Evolutionary conservation across 2,113 vertebrate genomes (phyloP), one percentile per base, ranked within the genome.

Genomic region (Notiomystis cincta): DNA sequence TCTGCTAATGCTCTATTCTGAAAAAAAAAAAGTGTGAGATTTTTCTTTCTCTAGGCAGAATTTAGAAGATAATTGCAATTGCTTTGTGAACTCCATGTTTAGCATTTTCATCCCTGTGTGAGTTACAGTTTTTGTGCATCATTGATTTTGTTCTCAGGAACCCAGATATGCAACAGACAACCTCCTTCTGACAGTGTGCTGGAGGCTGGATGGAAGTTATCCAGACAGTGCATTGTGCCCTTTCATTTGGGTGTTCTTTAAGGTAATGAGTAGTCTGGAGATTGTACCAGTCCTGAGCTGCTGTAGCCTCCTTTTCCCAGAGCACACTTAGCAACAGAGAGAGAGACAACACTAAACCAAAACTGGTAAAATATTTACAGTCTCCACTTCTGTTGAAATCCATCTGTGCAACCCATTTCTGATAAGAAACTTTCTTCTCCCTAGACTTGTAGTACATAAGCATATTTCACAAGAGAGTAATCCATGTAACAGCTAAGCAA

Each of bases 401-500:
- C 35, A 44, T 47, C 51, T 54, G 7, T 64, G 45, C 50, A 66
- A 30, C 23, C 28, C 17, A 42, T 50, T 33, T 62, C 44, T 19
- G 21, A 28, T 23, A n/a, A 80, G 33, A 77, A 94, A 25, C 10
- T 40, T 91, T 45, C 5, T 50, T 30, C 18, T 57, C 20, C 9
- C 4, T 9, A 30, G 11, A 33, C 11, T 37, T 50, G 15, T 20
- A 33, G 20, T 20, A 57, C 11, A 23, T 25, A 81, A 73, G 9
- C 1, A 4, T 44, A 31, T 53, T 56, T 23, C 31, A 25, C 19
- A 54, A 20, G 11, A 76, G 8, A 82, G 11, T 38, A 22, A 51
- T 38, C 0, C 0, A 1, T 38, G 15, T 37, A 60, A 27, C 44
- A 61, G 50, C 38, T 87, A 62, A 57, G 5, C 0, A 3, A 33